A percentile compares a stretch with the other conserved stretches of the same genome.
Evolutionary conservation across 2,797 vertebrate species (phyloP).

Genomic region (Chaetophractus vellerosus): DNA sequence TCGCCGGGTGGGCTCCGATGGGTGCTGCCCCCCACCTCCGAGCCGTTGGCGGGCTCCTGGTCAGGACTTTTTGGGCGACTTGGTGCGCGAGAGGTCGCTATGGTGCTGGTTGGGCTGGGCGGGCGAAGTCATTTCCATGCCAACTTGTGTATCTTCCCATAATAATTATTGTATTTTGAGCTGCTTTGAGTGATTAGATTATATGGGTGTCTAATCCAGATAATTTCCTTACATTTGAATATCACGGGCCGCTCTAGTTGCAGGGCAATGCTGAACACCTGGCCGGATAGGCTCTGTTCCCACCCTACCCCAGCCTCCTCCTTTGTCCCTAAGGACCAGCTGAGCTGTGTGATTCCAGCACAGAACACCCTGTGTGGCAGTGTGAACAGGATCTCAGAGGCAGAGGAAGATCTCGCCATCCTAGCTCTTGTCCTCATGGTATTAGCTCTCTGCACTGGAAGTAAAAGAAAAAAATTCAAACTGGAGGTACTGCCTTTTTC

Average conservation of each 20-base stretch:
- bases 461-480: slow-evolving; percentile 9
- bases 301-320: background rate
- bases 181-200: slow-evolving; percentile 17
- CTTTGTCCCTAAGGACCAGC: background rate
- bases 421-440: background rate
- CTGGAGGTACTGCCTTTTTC: background rate
- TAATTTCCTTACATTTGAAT: slow-evolving; percentile 37
- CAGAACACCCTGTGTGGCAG: too few relatives aligned
- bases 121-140: background rate
- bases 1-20: slow-evolving; percentile 90
- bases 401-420: background rate
- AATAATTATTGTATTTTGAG: slow-evolving; percentile 32
- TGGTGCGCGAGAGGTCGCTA: slow-evolving; percentile 90
- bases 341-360: accelerated
- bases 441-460: background rate
- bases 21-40: slow-evolving; percentile 85
- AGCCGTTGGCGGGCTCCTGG: slow-evolving; percentile 89
- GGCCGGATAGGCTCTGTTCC: background rate
- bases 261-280: background rate
- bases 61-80: slow-evolving; percentile 93
- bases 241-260: background rate
- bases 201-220: background rate
- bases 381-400: background rate
- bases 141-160: background rate
- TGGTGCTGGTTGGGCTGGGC: slow-evolving; percentile 82